These are phyloP conservation scores for Gobiocypris rarus DNA, from an alignment of 2,113 vertebrate species.

Conservation along the genomic window DNA sequence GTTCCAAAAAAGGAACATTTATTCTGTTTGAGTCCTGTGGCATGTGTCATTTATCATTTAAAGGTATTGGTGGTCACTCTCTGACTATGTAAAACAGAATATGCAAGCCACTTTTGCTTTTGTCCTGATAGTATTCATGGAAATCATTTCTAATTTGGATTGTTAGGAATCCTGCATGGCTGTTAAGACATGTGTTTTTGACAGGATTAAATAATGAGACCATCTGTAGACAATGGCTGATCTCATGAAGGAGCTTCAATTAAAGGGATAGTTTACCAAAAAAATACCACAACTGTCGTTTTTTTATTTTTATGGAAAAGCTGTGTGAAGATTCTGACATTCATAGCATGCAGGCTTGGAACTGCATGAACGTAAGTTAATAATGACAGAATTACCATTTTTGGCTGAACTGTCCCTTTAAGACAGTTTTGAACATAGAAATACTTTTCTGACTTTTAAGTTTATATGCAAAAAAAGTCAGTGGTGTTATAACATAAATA, in stretches of 20 bases:
- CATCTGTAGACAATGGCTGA: slow-evolving; percentile 12
- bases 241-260: background rate
- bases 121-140: background rate
- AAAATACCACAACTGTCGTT: background rate
- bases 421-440: background rate
- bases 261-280: background rate
- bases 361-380: background rate
- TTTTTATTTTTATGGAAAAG: slow-evolving; percentile 3
- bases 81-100: no score
- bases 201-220: slow-evolving; percentile 6
- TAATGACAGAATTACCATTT: background rate
- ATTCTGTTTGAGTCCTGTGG: background rate
- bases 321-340: background rate
- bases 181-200: slow-evolving; percentile 21
- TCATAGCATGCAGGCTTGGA: background rate
- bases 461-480: background rate
- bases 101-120: background rate
- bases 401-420: background rate
- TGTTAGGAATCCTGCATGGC: background rate
- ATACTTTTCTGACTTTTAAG: background rate
- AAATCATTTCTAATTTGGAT: slow-evolving; percentile 38
- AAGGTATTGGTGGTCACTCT: no score
- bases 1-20: background rate
- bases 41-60: no score
- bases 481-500: background rate